phyloP scores from a whole-genome alignment of 1,140 invertebrate species.

The Drosophila bipectinata region DNA sequence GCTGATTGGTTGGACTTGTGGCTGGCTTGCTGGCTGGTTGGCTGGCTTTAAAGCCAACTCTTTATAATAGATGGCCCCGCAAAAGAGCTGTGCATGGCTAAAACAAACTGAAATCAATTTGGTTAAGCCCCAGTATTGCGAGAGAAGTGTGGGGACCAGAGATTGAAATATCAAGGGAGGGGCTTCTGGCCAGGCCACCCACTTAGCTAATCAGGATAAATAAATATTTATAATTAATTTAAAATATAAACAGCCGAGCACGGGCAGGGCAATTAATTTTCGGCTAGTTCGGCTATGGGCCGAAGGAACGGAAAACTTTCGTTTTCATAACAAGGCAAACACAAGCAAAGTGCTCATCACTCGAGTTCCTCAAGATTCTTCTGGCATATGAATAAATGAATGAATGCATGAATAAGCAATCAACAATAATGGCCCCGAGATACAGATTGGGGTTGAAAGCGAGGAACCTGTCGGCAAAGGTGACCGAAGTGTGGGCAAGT shows the following conservation, averaged over 20 bases:
- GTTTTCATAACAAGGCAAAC: constrained; percentile 63
- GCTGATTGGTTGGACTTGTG: constrained; percentile 21
- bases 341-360: constrained; percentile 46
- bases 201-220: constrained; percentile 77
- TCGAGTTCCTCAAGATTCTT: constrained; percentile 27
- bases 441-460: neutral
- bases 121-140: constrained; percentile 50
- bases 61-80: constrained; percentile 62
- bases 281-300: constrained; percentile 17
- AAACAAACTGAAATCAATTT: constrained; percentile 81
- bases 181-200: constrained; percentile 12
- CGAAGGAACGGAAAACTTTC: constrained; percentile 26
- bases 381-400: constrained; percentile 76
- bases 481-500: constrained; percentile 6
- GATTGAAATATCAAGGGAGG: neutral
- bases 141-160: neutral
- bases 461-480: neutral
- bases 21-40: neutral
- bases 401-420: constrained; percentile 80
- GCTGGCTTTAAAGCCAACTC: constrained; percentile 66
- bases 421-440: constrained; percentile 68
- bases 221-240: constrained; percentile 83
- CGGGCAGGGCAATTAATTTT: constrained; percentile 72
- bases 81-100: constrained; percentile 54
- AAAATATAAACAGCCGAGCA: constrained; percentile 75